Conservation (phyloP, 2,888 invertebrate genomes). For the Danaus chrysippus region DNA sequence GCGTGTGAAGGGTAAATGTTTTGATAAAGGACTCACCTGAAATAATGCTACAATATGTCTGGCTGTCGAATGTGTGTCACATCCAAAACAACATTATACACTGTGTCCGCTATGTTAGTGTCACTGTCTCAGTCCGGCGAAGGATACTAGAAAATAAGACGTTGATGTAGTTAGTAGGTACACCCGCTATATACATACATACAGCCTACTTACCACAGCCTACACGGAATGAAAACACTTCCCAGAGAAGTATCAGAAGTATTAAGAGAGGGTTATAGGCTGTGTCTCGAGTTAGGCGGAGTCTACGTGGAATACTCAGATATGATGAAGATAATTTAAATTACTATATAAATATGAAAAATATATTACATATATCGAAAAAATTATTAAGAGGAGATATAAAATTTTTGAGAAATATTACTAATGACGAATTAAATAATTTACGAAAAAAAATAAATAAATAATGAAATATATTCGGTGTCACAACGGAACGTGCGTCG, state of each 20-base stretch:
- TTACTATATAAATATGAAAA: no score
- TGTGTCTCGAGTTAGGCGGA: no score
- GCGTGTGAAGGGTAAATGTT: neutral
- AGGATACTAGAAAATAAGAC: constrained; percentile 39
- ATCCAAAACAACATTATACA: constrained; percentile 51
- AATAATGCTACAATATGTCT: constrained; percentile 34
- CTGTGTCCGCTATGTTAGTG: constrained; percentile 40
- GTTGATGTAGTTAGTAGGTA: constrained; percentile 1
- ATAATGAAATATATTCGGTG: constrained; percentile 30
- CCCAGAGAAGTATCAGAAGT: no score
- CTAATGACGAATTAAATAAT: neutral
- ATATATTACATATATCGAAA: no score
- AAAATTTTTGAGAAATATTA: neutral
- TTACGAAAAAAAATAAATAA: constrained; percentile 25
- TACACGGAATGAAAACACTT: neutral
- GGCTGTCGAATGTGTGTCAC: constrained; percentile 41
- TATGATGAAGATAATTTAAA: no score
- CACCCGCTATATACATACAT: constrained; percentile 4
- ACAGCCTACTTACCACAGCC: constrained; percentile 4
- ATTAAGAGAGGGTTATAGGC: no score
- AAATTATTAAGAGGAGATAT: neutral
- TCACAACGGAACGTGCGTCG: constrained; percentile 47
- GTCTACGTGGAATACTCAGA: no score
- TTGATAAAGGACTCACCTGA: constrained; percentile 39
- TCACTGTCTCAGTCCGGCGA: constrained; percentile 31